phyloP scores from a whole-genome alignment of 2,113 vertebrate genomes.

The Aptenodytes forsteri region DNA sequence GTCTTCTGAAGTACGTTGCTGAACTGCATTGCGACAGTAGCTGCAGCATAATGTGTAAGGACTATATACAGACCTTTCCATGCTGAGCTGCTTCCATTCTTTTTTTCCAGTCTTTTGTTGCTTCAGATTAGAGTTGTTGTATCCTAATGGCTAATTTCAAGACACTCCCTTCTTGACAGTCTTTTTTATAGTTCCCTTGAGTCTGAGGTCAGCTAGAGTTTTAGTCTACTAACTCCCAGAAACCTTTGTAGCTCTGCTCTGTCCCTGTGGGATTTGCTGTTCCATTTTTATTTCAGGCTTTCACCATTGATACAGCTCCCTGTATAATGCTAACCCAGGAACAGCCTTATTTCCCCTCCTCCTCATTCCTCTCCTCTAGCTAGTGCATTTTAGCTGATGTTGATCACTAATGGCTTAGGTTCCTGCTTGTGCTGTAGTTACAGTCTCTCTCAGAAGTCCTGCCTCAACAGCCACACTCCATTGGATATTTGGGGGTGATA shows the following conservation, averaged over 20 bases:
- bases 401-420: neutral
- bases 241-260: neutral
- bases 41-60: accelerated
- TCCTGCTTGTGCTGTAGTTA: neutral
- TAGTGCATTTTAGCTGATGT: neutral
- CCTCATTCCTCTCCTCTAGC: neutral
- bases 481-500: slow-evolving; percentile 25
- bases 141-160: neutral
- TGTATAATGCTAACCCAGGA: neutral
- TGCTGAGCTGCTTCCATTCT: neutral
- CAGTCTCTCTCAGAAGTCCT: neutral
- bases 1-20: neutral
- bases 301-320: neutral
- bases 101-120: neutral
- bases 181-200: neutral
- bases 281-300: neutral
- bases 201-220: slow-evolving; percentile 21
- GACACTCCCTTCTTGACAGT: neutral
- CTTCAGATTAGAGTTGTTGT: neutral
- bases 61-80: neutral
- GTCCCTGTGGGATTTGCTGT: slow-evolving; percentile 3
- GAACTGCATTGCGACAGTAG: neutral
- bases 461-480: neutral
- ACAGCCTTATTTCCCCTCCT: neutral
- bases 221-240: neutral